Conservation (phyloP, 2,113 vertebrate genomes). For the Chunga burmeisteri region DNA sequence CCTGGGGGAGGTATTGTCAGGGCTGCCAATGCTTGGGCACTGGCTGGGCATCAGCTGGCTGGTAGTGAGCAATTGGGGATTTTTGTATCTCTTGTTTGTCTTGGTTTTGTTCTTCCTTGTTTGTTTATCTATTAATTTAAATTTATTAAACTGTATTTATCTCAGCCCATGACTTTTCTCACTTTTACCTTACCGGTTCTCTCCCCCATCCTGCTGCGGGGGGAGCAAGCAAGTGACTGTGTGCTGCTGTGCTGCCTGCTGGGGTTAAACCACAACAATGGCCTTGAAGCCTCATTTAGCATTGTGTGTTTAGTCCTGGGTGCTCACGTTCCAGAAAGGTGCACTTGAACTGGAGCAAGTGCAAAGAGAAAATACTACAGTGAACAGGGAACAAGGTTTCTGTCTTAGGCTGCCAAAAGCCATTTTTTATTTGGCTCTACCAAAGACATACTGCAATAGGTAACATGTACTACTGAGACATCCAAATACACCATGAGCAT, state of each 20-base stretch:
- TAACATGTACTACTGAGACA: neutral
- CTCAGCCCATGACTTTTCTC: too few species aligned
- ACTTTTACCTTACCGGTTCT: neutral
- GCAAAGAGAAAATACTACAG: neutral
- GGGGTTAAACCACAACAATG: neutral
- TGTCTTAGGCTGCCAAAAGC: neutral
- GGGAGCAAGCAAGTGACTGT: rapidly evolving
- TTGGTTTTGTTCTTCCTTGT: neutral
- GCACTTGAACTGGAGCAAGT: neutral
- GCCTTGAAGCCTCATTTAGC: neutral
- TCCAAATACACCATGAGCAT: neutral
- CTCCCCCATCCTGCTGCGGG: neutral
- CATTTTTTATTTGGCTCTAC: neutral
- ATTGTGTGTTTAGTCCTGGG: too few species aligned
- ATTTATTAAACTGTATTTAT: neutral
- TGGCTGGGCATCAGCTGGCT: neutral
- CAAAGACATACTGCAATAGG: neutral
- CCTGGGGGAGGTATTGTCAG: rapidly evolving
- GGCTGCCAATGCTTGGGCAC: neutral
- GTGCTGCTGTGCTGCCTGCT: neutral
- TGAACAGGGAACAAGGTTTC: neutral
- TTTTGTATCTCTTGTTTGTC: neutral
- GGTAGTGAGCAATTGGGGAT: neutral
- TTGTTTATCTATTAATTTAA: neutral
- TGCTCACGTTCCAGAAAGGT: neutral